phyloP scores from a whole-genome alignment of 2,797 vertebrate genomes.

The Chaetophractus vellerosus region DNA sequence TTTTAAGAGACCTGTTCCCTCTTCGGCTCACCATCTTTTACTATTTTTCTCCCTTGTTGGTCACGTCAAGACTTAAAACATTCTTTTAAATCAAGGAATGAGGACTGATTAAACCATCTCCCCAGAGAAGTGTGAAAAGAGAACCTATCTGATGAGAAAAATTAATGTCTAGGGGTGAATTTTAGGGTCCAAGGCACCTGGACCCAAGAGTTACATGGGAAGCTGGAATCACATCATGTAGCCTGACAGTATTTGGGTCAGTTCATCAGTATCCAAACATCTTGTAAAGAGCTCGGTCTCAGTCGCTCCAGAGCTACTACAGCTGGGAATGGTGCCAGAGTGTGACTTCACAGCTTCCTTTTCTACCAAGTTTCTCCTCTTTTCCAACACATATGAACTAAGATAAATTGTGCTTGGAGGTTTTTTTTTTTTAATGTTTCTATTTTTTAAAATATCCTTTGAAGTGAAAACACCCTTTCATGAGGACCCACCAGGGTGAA shows the following conservation, averaged over 20 bases:
- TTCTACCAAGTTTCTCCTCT: background rate
- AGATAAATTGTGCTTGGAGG: background rate
- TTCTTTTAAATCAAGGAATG: conserved; percentile 32
- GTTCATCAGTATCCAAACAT: background rate
- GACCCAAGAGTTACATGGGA: background rate
- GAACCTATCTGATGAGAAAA: background rate
- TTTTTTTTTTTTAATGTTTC: background rate
- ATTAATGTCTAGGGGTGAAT: background rate
- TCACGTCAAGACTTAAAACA: background rate
- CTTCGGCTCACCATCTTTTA: background rate
- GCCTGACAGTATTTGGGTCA: background rate
- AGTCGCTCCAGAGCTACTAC: background rate
- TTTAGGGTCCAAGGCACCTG: background rate
- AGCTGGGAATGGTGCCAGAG: background rate
- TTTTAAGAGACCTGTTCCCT: background rate
- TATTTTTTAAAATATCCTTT: background rate
- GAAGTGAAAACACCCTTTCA: background rate
- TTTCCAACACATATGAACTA: background rate
- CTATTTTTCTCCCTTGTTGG: background rate
- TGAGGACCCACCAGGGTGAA: background rate
- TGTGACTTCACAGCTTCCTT: background rate
- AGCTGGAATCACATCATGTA: background rate
- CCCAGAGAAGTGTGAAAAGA: background rate
- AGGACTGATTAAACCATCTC: conserved; percentile 8
- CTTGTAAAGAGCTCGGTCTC: background rate